A percentile compares a stretch with the other conserved stretches of the same genome.
These are phyloP conservation scores for Galaxea fascicularis DNA, from an alignment of 92 coral and sea anemone genomes.

Conservation along the genomic window DNA sequence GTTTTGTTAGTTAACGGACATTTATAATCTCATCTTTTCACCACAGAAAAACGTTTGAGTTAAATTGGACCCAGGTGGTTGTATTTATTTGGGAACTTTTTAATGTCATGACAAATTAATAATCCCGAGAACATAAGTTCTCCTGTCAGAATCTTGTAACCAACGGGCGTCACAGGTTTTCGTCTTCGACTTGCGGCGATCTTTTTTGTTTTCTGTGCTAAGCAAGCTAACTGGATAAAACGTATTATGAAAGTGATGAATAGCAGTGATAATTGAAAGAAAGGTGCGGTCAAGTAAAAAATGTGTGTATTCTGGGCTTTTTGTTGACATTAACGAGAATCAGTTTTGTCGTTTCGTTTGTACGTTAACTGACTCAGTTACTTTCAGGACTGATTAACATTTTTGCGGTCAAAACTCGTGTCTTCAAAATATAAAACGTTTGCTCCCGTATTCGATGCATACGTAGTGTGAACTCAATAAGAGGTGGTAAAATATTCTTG, in stretches of 20 bases:
- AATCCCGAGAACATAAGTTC: not conserved
- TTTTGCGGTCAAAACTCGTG: not conserved
- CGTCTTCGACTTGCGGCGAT: conserved; percentile 26
- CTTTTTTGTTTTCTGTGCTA: conserved; percentile 30
- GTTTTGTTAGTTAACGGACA: not conserved
- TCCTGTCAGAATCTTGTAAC: conserved; percentile 30
- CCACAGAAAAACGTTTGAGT: not conserved
- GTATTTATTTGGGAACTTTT: not conserved
- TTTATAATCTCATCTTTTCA: not conserved
- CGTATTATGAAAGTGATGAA: conserved; percentile 42
- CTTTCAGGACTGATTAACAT: conserved; percentile 6
- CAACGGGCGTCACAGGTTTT: conserved; percentile 40
- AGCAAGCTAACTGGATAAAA: conserved; percentile 22
- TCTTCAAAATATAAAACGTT: not conserved
- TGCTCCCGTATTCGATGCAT: not conserved
- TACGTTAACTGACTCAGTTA: conserved; percentile 10
- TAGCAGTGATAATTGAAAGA: conserved; percentile 40
- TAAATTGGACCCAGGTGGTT: not conserved
- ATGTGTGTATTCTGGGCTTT: conserved; percentile 14
- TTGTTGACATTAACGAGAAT: conserved; percentile 21
- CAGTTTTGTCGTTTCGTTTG: conserved; percentile 1
- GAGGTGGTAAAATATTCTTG: not conserved
- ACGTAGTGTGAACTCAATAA: not conserved
- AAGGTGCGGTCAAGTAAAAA: conserved; percentile 30
- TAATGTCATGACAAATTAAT: not conserved